phyloP scores from a whole-genome alignment of 1,140 invertebrate species.

The Sinella curviseta region DNA sequence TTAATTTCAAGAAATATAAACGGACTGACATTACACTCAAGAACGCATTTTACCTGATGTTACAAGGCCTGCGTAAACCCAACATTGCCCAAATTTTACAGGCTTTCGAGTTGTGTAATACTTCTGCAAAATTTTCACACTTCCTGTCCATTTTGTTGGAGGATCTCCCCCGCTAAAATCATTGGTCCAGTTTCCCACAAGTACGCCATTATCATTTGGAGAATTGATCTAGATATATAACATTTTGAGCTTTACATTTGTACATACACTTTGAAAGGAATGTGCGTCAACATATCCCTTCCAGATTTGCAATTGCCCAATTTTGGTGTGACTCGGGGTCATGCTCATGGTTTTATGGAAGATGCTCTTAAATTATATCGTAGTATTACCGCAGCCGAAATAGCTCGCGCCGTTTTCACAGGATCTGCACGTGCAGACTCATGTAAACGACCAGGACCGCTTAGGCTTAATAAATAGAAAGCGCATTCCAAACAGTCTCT shows the following conservation, averaged over 20 bases:
- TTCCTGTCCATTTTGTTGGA: conserved; percentile 85
- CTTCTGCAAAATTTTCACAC: conserved; percentile 79
- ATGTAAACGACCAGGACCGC: conserved; percentile 69
- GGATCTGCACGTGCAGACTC: conserved; percentile 68
- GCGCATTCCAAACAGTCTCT: conserved; percentile 81
- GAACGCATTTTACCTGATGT: conserved; percentile 81
- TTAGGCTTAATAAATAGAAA: conserved; percentile 75
- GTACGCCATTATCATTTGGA: conserved; percentile 79
- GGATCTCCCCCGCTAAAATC: conserved; percentile 79
- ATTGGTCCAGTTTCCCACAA: conserved; percentile 85
- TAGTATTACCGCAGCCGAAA: conserved; percentile 75
- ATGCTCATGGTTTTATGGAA: no score
- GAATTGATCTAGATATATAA: conserved; percentile 75
- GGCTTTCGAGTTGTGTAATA: conserved; percentile 81
- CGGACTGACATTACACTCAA: no score
- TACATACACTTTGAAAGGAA: no score
- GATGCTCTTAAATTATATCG: neutral
- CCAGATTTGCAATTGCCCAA: no score
- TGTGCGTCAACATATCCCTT: no score
- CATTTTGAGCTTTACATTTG: neutral
- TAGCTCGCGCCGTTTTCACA: conserved; percentile 70
- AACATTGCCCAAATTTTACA: conserved; percentile 92
- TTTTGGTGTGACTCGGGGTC: no score
- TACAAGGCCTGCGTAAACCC: conserved; percentile 88
- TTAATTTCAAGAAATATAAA: no score